These are phyloP conservation scores for Colletes collaris DNA, from an alignment of 2,888 invertebrate genomes.

Conservation along the genomic window DNA sequence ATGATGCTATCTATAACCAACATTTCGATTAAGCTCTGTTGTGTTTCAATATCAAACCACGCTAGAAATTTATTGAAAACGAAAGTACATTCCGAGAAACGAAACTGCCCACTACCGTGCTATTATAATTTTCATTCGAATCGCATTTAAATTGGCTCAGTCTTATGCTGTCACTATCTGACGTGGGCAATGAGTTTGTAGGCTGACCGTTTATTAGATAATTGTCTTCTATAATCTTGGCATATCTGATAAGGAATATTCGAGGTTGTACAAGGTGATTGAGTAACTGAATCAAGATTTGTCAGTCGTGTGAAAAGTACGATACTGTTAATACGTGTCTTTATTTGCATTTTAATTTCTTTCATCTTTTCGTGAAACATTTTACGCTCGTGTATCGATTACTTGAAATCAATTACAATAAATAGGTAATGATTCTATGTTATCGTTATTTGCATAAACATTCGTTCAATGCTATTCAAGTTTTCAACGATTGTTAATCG, in stretches of 20 bases:
- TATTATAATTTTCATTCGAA: background rate
- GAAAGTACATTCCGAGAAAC: background rate
- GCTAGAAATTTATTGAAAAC: too few species aligned
- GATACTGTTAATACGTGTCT: constrained; percentile 36
- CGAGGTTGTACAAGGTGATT: constrained; percentile 36
- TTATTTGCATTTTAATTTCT: background rate
- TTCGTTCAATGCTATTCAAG: background rate
- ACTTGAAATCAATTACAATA: background rate
- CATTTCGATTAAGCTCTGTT: too few species aligned
- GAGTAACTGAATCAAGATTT: constrained; percentile 33
- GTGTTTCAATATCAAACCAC: too few species aligned
- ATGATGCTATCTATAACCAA: too few species aligned
- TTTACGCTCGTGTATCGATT: background rate
- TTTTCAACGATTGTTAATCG: background rate
- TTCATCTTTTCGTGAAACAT: background rate
- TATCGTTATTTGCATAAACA: background rate
- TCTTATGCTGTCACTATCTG: constrained; percentile 8
- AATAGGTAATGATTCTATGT: constrained; percentile 4
- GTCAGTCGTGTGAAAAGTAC: constrained; percentile 62
- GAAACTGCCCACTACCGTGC: background rate
- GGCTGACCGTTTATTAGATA: constrained; percentile 75
- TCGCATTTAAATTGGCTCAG: constrained; percentile 3
- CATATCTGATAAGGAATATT: constrained; percentile 72
- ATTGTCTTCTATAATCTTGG: constrained; percentile 75
- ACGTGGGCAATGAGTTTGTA: constrained; percentile 75